Base-by-base conservation (phyloP, 2,113 vertebrate genomes). In the Peromyscus leucopus region DNA sequence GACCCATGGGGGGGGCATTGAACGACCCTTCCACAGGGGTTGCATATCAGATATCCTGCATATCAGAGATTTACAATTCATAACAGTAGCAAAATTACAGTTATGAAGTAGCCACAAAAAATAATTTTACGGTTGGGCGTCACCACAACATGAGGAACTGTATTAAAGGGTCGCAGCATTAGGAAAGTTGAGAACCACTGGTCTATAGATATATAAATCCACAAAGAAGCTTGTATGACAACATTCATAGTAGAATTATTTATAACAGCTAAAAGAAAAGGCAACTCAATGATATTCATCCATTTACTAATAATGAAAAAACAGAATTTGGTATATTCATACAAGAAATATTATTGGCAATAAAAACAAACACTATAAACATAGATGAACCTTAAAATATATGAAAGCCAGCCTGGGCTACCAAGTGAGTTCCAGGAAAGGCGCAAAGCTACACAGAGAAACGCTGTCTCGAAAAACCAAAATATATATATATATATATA, bases 241-340 rank as follows among this genome's bases (percentile, higher is more conserved):
- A 94, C 72, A 42, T 63, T 42, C 57, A 42, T 74, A 93, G 76
- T 2, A 93, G 48, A 42, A 89, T 69, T 95, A 89, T 78, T 91
- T 22, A 31, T 75, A 91, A 92, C 9, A 80, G 15, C 16, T 51
- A 80, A 97, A 96, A 91, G 92, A 80, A 96, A 96, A 93, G 88
- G 33, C 31, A 93, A 87, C 5, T 16, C 63, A 95, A 83, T 95
- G 57, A 33, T 80, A 89, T 51, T 51, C 21, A 96, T 72, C 33
- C 26, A 97, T 10, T 80, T 22, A 95, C 39, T 46, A 79, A 10
- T 90, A 79, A 65, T 91, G 24, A 93, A 83, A 79, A 95, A 76
- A 78, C 5, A 92, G 89, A 94, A 96, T 7, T 31, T 84, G 7
- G 36, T 63, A 61, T 83, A 92, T 24, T n/a, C 3, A 83, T 28